phyloP scores from a whole-genome alignment of 2,113 vertebrate species.

The Forbesichthys papilliferus region DNA sequence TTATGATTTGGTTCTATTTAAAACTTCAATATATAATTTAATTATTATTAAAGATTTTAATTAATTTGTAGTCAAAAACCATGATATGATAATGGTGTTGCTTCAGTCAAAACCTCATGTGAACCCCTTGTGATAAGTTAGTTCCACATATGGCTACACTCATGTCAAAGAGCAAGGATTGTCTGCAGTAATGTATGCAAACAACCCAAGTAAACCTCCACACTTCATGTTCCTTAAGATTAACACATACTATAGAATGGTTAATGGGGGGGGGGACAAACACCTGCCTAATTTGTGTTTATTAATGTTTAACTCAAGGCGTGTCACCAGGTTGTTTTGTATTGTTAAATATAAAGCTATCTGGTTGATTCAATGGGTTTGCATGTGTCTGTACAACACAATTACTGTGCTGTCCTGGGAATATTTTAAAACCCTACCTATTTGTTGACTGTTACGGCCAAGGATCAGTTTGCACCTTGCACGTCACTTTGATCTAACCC shows the following conservation, averaged over 20 bases:
- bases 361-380: neutral
- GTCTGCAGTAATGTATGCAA: neutral
- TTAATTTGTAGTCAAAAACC: constrained; percentile 15
- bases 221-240: neutral
- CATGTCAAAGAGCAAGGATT: neutral
- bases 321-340: neutral
- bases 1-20: neutral
- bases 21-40: neutral
- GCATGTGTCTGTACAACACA: too few species aligned
- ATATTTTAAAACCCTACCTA: neutral
- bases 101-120: neutral
- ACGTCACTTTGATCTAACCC: neutral
- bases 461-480: constrained; percentile 4
- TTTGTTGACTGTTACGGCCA: constrained; percentile 5
- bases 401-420: too few species aligned
- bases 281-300: neutral
- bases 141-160: neutral
- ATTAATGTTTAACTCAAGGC: neutral
- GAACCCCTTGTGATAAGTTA: neutral
- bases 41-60: neutral
- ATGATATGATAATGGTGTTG: constrained; percentile 7
- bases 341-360: neutral
- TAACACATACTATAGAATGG: neutral
- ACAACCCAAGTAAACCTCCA: neutral
- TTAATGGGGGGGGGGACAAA: neutral